These are phyloP conservation scores for Mirza zaza DNA, from an alignment of 2,113 vertebrate genomes.

Conservation along the genomic window DNA sequence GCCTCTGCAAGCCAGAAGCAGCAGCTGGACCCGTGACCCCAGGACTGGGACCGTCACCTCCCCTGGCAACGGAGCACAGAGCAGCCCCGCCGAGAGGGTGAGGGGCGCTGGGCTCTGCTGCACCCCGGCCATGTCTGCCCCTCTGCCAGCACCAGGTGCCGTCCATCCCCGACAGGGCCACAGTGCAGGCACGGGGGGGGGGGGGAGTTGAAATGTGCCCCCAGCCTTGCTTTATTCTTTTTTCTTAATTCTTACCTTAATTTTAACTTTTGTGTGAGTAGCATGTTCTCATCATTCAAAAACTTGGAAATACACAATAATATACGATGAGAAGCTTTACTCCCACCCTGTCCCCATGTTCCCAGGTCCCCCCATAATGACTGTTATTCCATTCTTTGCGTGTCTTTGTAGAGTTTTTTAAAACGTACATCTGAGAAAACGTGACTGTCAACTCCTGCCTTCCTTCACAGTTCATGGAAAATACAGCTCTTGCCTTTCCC, in stretches of 20 bases:
- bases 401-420: neutral
- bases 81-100: fast-evolving
- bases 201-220: fast-evolving
- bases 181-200: fast-evolving
- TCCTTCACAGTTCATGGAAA: neutral
- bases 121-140: neutral
- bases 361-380: neutral
- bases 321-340: neutral
- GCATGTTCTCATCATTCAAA: neutral
- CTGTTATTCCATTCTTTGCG: neutral
- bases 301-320: neutral
- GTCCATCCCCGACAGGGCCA: neutral
- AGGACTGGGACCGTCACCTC: too few species aligned
- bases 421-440: neutral
- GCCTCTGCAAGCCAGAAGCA: too few species aligned
- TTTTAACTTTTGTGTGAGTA: neutral
- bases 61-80: too few species aligned
- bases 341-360: neutral
- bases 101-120: neutral
- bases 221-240: neutral
- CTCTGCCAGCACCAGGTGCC: neutral
- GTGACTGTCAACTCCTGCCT: neutral
- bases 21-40: neutral
- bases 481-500: neutral
- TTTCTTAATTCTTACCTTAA: neutral